Evolutionary conservation across 2,113 vertebrate species (phyloP), one percentile per base, ranked within the genome.

Genomic region (Cervus canadensis): DNA sequence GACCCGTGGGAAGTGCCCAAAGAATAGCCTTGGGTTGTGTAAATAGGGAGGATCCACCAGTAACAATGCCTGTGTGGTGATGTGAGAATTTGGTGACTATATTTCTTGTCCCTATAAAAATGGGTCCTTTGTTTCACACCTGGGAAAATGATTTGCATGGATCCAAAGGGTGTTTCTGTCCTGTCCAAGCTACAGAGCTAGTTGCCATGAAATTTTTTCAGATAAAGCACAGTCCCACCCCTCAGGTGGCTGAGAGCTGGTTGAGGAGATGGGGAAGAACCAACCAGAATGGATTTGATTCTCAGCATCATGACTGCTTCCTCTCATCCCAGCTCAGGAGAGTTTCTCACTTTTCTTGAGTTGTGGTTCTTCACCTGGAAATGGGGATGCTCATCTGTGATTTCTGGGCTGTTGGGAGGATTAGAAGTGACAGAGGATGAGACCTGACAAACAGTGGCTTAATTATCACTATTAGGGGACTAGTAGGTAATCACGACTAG

Each of bases 311-410:
- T 5, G 1, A 7, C 19, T 23, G 1, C 57, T n/a, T 76, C 14
- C 23, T 74, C 45, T 57, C 21, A 12, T 3, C 7, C 28, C 6
- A 43, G 10, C n/a, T 28, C 6, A 5, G 11, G n/a, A 0, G 6
- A 56, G 23, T 33, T 40, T n/a, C 17, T 76, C 78, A 3, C 4
- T 2, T 85, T 43, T 13, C 4, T 23, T 28, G 30, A 40, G 25
- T 16, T 0, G 0, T 59, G 50, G 48, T 62, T 64, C 50, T 64
- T 84, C 16, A n/a, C 85, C 33, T 78, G 26, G 78, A 43, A 88
- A 17, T 25, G 25, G 25, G 25, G 15, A 9, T 21, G 6, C 12
- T 7, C 4, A 50, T 2, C 13, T 9, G 28, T 52, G 17, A n/a
- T 76, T 92, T 40, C 83, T 54, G 81, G 84, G 36, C n/a, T 17